Base-by-base conservation (phyloP, 2,888 invertebrate species). In the Phasia obesa region DNA sequence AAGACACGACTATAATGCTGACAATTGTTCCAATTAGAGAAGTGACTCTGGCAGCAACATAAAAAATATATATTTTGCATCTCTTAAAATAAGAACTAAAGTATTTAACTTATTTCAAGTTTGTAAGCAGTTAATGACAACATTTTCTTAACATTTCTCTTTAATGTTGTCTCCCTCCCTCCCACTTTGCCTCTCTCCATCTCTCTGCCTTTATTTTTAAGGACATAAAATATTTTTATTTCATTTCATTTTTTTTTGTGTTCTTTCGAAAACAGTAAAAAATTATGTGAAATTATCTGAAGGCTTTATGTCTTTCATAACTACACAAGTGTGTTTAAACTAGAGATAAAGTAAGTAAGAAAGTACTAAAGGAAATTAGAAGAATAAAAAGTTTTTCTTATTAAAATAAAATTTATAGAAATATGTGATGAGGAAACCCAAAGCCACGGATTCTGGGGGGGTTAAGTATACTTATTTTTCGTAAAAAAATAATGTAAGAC, bases 111-210 rank as follows among this genome's bases (percentile, higher is more conserved):
- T 21, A 23, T 15, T 65, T 31, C n/a, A 51, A 35, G 11, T 65
- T 65, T 35, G 35, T 51, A 17, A 27, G 44, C 19, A 64, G 44
- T 64, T 64, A 64, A 64, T 64, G 62, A 31, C 44, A 64, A 47
- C 21, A 2, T 35, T 64, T 47, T 27, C 19, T 44, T 47, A 38
- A 47, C 27, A 53, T 25, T 38, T 67, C 17, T 38, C 42, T 19
- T 11, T 3, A 25, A 4, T 53, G n/a, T 38, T 42, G 1, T 17
- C 17, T 38, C 9, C 42, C 7, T 6, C 0, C 25, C n/a, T n/a
- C 15, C 19, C 15, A 15, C 1, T 60, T 25, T 31, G 17, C 49
- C 4, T 49, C 49, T 11, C 11, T 35, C 11, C 11, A 2, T n/a
- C 11, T 11, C 3, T 35, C 3, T 35, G 2, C 35, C 0, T 35